These are phyloP conservation scores for Cataglyphis livida DNA, from an alignment of 2,888 invertebrate species.

Conservation along the genomic window DNA sequence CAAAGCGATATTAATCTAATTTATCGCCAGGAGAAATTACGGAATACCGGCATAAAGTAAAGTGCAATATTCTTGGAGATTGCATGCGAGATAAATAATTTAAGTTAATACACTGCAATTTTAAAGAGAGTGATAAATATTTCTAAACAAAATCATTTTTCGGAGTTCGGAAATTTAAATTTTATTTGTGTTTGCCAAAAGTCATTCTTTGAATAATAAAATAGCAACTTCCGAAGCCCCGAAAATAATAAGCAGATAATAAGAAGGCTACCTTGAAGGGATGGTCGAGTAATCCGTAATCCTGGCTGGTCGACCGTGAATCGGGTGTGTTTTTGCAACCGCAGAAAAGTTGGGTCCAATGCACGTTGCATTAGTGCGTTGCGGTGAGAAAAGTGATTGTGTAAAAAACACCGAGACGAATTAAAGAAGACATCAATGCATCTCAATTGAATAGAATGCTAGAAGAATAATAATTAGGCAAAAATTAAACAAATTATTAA, in stretches of 20 bases:
- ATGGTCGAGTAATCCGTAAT: conserved; percentile 62
- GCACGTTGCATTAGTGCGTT: conserved; percentile 56
- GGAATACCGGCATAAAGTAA: not conserved
- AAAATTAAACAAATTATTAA: not conserved
- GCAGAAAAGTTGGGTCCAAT: conserved; percentile 70
- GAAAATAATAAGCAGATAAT: conserved; percentile 46
- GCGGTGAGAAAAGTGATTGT: conserved; percentile 58
- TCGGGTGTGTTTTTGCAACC: conserved; percentile 72
- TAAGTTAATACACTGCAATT: not conserved
- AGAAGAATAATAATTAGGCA: not conserved
- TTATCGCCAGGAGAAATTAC: not conserved
- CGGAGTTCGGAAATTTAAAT: not conserved
- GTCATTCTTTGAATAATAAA: not conserved
- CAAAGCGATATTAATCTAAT: conserved; percentile 3
- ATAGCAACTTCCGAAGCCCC: conserved; percentile 53
- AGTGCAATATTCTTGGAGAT: not conserved
- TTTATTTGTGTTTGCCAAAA: not conserved
- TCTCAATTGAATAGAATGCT: not conserved
- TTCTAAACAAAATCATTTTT: conserved; percentile 1
- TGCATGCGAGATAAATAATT: not conserved
- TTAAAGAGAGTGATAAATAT: not conserved
- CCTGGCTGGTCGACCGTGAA: conserved; percentile 75
- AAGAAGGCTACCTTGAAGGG: conserved; percentile 75
- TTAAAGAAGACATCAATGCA: not conserved
- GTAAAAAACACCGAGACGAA: conserved; percentile 12